Percentiles rank a stretch among this genome's conserved stretches.
These are phyloP conservation scores for Hylaeus anthracinus DNA, from an alignment of 1,140 invertebrate genomes.

Conservation along the genomic window DNA sequence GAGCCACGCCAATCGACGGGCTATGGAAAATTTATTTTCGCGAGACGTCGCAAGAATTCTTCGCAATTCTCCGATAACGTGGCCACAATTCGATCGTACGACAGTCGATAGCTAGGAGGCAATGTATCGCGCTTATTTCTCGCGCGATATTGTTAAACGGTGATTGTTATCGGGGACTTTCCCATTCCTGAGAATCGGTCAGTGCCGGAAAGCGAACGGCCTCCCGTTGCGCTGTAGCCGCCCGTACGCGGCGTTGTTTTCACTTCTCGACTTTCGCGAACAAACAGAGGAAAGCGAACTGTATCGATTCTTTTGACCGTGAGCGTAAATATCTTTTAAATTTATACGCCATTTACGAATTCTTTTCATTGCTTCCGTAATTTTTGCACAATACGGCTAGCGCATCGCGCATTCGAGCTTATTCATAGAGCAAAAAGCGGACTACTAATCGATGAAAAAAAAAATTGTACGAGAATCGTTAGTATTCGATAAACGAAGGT, in stretches of 20 bases:
- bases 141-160: constrained; percentile 36
- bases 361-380: constrained; percentile 24
- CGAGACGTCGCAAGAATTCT: constrained; percentile 1
- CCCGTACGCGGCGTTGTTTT: not conserved
- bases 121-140: constrained; percentile 30
- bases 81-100: constrained; percentile 1
- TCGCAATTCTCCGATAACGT: not conserved
- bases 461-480: constrained; percentile 29
- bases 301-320: not conserved
- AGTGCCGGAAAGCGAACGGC: constrained; percentile 17
- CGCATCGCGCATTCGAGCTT: constrained; percentile 18
- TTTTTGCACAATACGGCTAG: constrained; percentile 15
- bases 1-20: constrained; percentile 40
- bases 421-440: constrained; percentile 49
- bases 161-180: constrained; percentile 41
- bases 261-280: constrained; percentile 19
- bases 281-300: not conserved
- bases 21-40: constrained; percentile 48
- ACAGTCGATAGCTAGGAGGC: constrained; percentile 12
- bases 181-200: constrained; percentile 48
- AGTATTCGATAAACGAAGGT: not conserved
- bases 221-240: not conserved
- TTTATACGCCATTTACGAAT: too few relatives aligned
- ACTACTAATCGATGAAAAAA: constrained; percentile 59
- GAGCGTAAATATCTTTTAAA: not conserved